Base-by-base conservation (phyloP, 2,797 vertebrate species). In the Gallinago stenura region DNA sequence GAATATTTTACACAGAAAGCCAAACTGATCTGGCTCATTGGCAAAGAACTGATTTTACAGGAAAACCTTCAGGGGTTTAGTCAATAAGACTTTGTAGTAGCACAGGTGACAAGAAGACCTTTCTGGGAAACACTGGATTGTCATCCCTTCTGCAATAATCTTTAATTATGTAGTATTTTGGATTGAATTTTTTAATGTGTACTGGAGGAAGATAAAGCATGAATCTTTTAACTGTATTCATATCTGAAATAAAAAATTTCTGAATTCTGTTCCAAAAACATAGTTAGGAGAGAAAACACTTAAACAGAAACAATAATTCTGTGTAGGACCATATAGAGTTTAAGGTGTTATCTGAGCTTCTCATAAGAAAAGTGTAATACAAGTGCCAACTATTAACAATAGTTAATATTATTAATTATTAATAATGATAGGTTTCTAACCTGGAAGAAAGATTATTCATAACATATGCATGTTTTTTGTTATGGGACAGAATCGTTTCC, bases 1-100 rank as follows among this genome's bases (percentile, higher is more conserved):
- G 24, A 72, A 31, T 86, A 51, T 91, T 78, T 93, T 91, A 35
- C 19, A 15, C 10, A 31, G 41, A 83, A 90, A 53, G 20, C n/a
- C 51, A 91, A 45, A 73, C 30, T 72, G 43, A 61, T 91, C n/a
- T 75, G 51, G 15, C 14, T 82, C 3, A 9, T 43, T 76, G 48
- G 16, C 37, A 78, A 57, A 88, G 50, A 43, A 5, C 15, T 56
- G 15, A 45, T 83, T 87, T 93, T 90, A 39, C 25, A 73, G 35
- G 11, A 85, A 64, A 39, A 15, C 8, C 45, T 41, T 69, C 7
- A 30, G 2, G 2, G 8, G 50, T 85, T 73, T 75, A 20, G 21
- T 81, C 48, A 46, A 2, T 61, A 41, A n/a, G 89, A 62, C 48
- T 54, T 24, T 4, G 7, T 18, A 50, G 24, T 43, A 71, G 26